These are phyloP conservation scores for Macrochelys suwanniensis DNA, from an alignment of 2,797 vertebrate species.

Conservation along the genomic window DNA sequence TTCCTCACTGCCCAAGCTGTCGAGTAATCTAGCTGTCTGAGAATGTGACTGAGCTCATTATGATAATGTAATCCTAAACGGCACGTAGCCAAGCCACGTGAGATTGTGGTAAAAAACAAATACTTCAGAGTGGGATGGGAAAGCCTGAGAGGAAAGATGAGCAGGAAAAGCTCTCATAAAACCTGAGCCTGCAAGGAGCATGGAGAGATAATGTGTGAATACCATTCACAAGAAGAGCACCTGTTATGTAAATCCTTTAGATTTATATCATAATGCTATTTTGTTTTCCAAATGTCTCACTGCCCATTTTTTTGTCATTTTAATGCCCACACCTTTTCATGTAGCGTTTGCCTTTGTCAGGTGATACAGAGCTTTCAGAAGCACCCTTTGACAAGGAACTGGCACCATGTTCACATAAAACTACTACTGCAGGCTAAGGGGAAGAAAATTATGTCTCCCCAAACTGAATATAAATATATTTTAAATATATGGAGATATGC, in stretches of 20 bases:
- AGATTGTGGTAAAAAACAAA: conserved; percentile 20
- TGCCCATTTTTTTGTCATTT: background rate
- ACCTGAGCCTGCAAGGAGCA: background rate
- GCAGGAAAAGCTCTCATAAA: background rate
- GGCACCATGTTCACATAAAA: background rate
- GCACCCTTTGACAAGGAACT: background rate
- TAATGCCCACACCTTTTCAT: too few relatives aligned
- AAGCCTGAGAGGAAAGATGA: background rate
- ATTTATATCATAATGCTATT: background rate
- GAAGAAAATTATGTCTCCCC: background rate
- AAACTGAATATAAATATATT: background rate
- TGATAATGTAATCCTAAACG: conserved; percentile 22
- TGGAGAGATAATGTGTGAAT: rapidly evolving
- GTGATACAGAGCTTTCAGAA: background rate
- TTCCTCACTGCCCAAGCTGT: conserved; percentile 45
- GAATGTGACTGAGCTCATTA: conserved; percentile 24
- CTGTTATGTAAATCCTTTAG: background rate
- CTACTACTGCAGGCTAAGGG: background rate
- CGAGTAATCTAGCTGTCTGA: conserved; percentile 6
- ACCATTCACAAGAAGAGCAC: background rate
- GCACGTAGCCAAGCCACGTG: conserved; percentile 4
- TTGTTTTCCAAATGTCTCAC: background rate
- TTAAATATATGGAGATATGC: too few relatives aligned
- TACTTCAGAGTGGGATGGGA: background rate
- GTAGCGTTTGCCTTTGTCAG: background rate